These are phyloP conservation scores for Drosophila ogumai DNA, from an alignment of 1,140 invertebrate species.

Conservation along the genomic window DNA sequence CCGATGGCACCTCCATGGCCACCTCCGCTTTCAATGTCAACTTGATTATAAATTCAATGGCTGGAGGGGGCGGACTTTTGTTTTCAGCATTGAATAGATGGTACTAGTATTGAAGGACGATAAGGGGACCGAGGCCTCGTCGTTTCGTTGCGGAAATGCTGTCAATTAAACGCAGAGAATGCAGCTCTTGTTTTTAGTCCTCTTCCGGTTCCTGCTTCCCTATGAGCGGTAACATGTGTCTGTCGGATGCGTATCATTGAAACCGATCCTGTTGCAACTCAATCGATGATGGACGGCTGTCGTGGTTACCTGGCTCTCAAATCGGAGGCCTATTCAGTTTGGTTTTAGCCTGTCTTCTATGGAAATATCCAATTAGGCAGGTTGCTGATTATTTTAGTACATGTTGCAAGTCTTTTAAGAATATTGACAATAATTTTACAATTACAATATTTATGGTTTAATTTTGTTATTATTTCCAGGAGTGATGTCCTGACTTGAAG, in stretches of 20 bases:
- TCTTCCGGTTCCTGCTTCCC: background rate
- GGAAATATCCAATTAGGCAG: background rate
- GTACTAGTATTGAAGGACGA: background rate
- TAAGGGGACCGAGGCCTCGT: slow-evolving; percentile 10
- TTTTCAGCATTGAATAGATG: slow-evolving; percentile 58
- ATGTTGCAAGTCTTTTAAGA: background rate
- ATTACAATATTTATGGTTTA: background rate
- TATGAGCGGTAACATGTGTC: slow-evolving; percentile 3
- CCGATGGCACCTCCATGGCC: background rate
- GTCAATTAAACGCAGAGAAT: slow-evolving; percentile 59
- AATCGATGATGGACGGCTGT: slow-evolving; percentile 29
- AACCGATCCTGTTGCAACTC: slow-evolving; percentile 16
- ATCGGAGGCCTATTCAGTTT: background rate
- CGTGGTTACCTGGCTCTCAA: slow-evolving; percentile 17
- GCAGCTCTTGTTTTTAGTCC: slow-evolving; percentile 1
- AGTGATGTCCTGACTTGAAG: background rate
- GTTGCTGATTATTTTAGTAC: background rate
- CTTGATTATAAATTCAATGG: slow-evolving; percentile 76
- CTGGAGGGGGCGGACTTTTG: slow-evolving; percentile 45
- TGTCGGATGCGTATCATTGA: slow-evolving; percentile 7
- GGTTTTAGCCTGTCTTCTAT: background rate
- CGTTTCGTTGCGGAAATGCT: slow-evolving; percentile 61
- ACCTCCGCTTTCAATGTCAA: slow-evolving; percentile 52
- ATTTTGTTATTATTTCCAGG: background rate
- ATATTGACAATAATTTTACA: background rate